Percentiles rank a stretch among this genome's conserved stretches.
phyloP scores from a whole-genome alignment of 1,140 invertebrate species.

The Parapsyche elsis region DNA sequence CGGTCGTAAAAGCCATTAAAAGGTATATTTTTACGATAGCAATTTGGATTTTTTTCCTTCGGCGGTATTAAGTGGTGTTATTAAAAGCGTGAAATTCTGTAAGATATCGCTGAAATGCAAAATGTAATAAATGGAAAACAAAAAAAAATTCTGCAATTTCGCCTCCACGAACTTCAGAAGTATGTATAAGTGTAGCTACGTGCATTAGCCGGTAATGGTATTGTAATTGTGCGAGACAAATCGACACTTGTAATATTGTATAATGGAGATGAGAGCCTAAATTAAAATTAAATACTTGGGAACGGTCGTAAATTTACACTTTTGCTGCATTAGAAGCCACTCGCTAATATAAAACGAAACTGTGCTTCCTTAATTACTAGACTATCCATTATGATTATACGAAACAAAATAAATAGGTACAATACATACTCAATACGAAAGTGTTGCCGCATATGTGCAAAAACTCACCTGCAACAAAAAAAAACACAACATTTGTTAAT shows the following conservation, averaged over 20 bases:
- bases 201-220: conserved; percentile 1
- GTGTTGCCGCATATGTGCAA: too few species aligned
- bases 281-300: not conserved
- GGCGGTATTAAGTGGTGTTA: conserved; percentile 6
- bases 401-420: too few species aligned
- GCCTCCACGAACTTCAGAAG: not conserved
- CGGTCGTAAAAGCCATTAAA: conserved; percentile 21
- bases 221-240: conserved; percentile 17
- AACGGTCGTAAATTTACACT: not conserved
- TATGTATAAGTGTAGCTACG: not conserved
- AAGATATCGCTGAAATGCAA: not conserved
- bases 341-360: too few species aligned
- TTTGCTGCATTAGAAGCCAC: too few species aligned
- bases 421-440: too few species aligned
- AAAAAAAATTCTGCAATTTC: not conserved
- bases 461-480: too few species aligned
- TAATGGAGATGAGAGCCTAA: not conserved
- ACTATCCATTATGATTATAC: too few species aligned
- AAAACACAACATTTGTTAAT: too few species aligned
- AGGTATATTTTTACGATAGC: conserved; percentile 21
- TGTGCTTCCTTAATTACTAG: too few species aligned
- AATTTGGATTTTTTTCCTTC: conserved; percentile 19
- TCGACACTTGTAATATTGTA: not conserved
- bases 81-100: not conserved
- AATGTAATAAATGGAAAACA: not conserved